Percentiles rank a stretch among this genome's conserved stretches.
Conservation (phyloP, 35 echinoderm and acorn worm species). For the Ophioderma brevispina region DNA sequence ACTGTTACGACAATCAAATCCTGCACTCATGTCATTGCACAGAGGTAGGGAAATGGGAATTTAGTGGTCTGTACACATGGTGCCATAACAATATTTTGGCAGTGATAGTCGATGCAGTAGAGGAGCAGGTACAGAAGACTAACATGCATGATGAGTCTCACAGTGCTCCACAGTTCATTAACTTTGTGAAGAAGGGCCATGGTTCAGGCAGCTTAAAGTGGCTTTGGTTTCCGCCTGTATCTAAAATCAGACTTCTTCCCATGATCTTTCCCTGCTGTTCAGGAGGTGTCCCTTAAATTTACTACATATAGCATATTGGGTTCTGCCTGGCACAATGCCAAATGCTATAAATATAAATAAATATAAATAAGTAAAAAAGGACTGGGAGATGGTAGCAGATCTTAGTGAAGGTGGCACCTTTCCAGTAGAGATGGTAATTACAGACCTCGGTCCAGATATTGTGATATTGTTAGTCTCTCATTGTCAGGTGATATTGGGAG, state of each 20-base stretch:
- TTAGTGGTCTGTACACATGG: slow-evolving; percentile 8
- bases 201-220: slow-evolving; percentile 15
- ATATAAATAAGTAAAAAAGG: too few relatives aligned
- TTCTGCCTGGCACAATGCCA: too few relatives aligned
- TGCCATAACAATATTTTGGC: slow-evolving; percentile 12
- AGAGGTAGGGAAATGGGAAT: too few relatives aligned
- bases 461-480: too few relatives aligned
- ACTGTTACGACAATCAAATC: not conserved
- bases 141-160: not conserved
- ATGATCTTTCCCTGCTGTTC: too few relatives aligned
- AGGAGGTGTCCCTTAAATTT: too few relatives aligned
- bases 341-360: too few relatives aligned
- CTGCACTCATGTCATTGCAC: slow-evolving; percentile 21
- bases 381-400: slow-evolving; percentile 23
- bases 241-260: too few relatives aligned
- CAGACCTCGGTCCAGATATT: slow-evolving; percentile 1
- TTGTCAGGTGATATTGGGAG: too few relatives aligned
- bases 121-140: not conserved
- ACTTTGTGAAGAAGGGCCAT: too few relatives aligned
- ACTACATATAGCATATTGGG: too few relatives aligned
- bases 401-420: slow-evolving; percentile 34
- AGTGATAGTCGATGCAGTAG: slow-evolving; percentile 6
- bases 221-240: not conserved
- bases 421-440: slow-evolving; percentile 9
- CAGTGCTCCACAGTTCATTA: too few relatives aligned